Evolutionary conservation across 2,797 vertebrate genomes (phyloP), one percentile per base, ranked within the genome.

Genomic region (Microcaecilia unicolor): DNA sequence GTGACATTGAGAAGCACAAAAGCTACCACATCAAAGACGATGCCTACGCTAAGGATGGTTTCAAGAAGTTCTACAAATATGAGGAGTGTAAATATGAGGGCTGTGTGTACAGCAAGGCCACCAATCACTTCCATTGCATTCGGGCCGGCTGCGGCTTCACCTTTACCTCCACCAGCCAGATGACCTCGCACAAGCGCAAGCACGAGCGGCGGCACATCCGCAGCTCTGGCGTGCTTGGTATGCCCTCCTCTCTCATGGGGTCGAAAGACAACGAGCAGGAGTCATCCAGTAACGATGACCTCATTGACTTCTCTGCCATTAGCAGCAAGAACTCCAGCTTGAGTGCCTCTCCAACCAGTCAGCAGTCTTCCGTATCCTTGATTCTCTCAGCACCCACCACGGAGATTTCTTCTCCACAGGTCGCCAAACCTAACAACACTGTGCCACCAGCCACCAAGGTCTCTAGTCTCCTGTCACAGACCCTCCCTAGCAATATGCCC

Each of bases 1-100:
- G 96, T 67, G 96, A 99, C 81, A 98, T 99, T 6, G 96, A 99
- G 87, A 99, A 99, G 91, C 96, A 99, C 90, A 99, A 99, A 84
- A 98, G 95, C 80, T 98, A 99, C 72, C 95, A 99, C 86, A 92
- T 99, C 78, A 98, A 98, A 83, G 96, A 99, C 1, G 96, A 99
- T 5, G 96, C 96, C 11, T 98, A 99, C 1, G 96, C 96, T 80
- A 98, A 98, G 86, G 96, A 99, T 1, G 96, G 96, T 67, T 99
- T 99, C 75, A 99, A 99, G 87, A 99, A 99, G 75, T 99, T 98
- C 78, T 99, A 99, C 57, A 99, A 99, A 68, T 99, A 99, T 0
- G 96, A 99, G 67, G 95, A 98, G 58, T 99, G 96, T 90, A 93
- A 91, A 70, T 97, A 97, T 1, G 95, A 98, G 52, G 95, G 95